These are phyloP conservation scores for Malurus cyaneus DNA, from an alignment of 2,113 vertebrate genomes.

Conservation along the genomic window DNA sequence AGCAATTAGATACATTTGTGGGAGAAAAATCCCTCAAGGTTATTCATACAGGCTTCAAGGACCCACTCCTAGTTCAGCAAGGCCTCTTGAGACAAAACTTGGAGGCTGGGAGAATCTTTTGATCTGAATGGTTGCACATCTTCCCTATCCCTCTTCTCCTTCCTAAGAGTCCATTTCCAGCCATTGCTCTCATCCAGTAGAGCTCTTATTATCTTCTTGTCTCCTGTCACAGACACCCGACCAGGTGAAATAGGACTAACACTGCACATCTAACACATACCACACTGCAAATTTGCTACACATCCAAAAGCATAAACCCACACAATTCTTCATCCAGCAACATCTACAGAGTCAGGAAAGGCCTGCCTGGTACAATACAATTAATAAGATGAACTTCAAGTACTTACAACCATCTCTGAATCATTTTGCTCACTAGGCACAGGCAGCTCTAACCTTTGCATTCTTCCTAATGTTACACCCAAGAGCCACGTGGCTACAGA, in stretches of 20 bases:
- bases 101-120: neutral
- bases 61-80: neutral
- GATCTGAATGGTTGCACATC: neutral
- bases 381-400: neutral
- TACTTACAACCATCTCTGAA: neutral
- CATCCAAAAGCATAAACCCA: neutral
- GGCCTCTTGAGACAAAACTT: neutral
- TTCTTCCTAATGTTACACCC: neutral
- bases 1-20: neutral
- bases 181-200: neutral
- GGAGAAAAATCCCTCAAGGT: neutral
- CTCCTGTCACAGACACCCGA: neutral
- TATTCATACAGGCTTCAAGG: neutral
- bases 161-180: neutral
- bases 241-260: neutral
- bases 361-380: neutral
- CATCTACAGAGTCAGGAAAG: neutral
- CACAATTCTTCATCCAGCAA: neutral
- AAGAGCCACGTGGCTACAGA: neutral
- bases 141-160: neutral
- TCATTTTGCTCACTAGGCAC: neutral
- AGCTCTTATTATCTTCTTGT: neutral
- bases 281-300: neutral
- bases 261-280: neutral
- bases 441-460: neutral